phyloP scores from a whole-genome alignment of 1,140 invertebrate species.

The Heliconius melpomene region DNA sequence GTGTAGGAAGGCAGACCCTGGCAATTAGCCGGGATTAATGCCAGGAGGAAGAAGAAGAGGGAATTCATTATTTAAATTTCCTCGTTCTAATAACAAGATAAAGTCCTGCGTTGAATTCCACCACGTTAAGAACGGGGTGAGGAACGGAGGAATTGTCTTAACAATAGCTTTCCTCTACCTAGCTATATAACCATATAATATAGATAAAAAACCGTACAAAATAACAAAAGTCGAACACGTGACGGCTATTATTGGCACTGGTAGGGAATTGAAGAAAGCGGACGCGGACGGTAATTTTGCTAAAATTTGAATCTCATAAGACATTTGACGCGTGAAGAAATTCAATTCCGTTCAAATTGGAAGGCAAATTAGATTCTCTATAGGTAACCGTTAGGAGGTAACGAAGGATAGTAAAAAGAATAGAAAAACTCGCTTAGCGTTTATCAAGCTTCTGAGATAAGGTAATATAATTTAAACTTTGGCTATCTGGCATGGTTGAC shows the following conservation, averaged over 20 bases:
- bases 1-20: too few species aligned
- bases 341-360: constrained; percentile 65
- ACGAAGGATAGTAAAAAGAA: constrained; percentile 37
- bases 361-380: constrained; percentile 62
- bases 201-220: not conserved
- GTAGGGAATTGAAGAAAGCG: constrained; percentile 40
- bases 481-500: not conserved
- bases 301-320: constrained; percentile 62
- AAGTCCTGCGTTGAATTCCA: too few species aligned
- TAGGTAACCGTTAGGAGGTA: constrained; percentile 41
- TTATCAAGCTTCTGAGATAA: constrained; percentile 4
- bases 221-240: constrained; percentile 5
- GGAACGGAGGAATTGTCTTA: not conserved
- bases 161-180: not conserved
- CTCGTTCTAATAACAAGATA: too few species aligned
- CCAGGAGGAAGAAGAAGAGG: too few species aligned
- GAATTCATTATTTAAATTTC: too few species aligned
- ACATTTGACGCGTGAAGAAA: constrained; percentile 65
- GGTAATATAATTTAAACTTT: constrained; percentile 2
- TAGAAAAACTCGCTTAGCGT: constrained; percentile 26
- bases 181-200: not conserved
- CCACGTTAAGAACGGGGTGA: too few species aligned
- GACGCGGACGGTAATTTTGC: constrained; percentile 49
- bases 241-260: constrained; percentile 30
- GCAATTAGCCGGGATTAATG: too few species aligned